Base-by-base conservation (phyloP, 2,888 invertebrate species). In the Napeogenes sylphis region DNA sequence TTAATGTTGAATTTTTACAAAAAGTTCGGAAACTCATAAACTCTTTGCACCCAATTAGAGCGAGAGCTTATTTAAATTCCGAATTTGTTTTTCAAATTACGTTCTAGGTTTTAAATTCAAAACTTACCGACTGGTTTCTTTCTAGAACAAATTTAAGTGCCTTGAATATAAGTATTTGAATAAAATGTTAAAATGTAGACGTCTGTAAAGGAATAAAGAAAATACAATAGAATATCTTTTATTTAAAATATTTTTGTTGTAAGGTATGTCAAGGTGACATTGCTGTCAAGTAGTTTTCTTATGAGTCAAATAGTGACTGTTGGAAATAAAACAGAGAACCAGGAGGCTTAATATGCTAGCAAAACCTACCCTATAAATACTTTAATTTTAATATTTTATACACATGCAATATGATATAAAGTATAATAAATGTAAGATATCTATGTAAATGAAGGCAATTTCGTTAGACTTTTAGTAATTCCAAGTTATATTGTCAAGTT, bases 31-130 rank as follows among this genome's bases (percentile, higher is more conserved):
- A 38, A 54, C 38, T 32, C 51, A 45, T 42, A 42, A 35, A 42
- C 14, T 32, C 56, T 56, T 54, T 55, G 21, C 46, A 57, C 51
- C 55, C 51, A 58, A 64, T 64, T 61, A 61, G 45, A 21, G 55
- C 47, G 30, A 55, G 45, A 6, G 35, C 51, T 58, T 53, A 57
- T 59, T 63, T 54, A 57, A 59, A 59, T 38, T 56, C 13, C n/a
- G 47, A 58, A 61, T 64, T 64, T 64, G 64, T 55, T 64, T 56
- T 64, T 51, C 45, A 64, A 64, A 61, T 61, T 53, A 61, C 38
- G 51, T 10, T 38, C n/a, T 51, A 51, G 56, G 57, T 56, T 53
- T 60, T 33, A 59, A 59, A 45, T 56, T 60, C 57, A 45, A 63
- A 60, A 63, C 63, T 60, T 57, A 60, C 53, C 56, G 55, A 55